phyloP scores from a whole-genome alignment of 2,113 vertebrate species.

The Nematolebias whitei region DNA sequence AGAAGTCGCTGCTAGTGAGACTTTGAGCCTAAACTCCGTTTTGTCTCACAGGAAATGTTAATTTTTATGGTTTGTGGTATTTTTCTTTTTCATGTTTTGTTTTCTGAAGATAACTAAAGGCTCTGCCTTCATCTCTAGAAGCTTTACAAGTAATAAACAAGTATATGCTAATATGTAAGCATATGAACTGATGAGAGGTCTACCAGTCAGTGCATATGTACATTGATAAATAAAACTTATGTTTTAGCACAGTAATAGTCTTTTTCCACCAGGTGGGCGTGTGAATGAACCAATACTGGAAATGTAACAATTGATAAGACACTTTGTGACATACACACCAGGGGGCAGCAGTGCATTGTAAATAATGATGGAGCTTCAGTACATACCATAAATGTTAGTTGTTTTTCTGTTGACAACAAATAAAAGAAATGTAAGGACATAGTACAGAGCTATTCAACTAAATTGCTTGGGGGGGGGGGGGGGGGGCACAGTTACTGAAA shows the following conservation, averaged over 20 bases:
- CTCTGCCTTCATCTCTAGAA: not conserved
- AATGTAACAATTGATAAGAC: not conserved
- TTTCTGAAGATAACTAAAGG: too few relatives aligned
- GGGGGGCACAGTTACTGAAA: too few relatives aligned
- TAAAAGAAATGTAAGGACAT: not conserved
- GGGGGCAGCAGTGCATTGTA: conserved; percentile 24
- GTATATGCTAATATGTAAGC: not conserved
- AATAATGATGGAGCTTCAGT: not conserved
- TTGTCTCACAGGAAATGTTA: not conserved
- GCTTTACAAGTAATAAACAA: not conserved
- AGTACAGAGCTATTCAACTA: too few relatives aligned
- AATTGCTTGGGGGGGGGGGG: too few relatives aligned
- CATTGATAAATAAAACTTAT: not conserved
- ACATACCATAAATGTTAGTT: not conserved
- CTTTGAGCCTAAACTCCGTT: not conserved
- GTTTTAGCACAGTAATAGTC: not conserved
- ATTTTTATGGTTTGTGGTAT: not conserved
- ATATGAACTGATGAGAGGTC: not conserved
- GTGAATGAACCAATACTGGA: too few relatives aligned
- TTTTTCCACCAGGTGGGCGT: not conserved
- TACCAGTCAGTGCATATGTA: not conserved
- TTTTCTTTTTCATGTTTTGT: too few relatives aligned
- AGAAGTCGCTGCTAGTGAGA: not conserved
- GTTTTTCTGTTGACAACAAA: not conserved
- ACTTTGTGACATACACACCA: conserved; percentile 4